Evolutionary conservation across 2,797 vertebrate species (phyloP).

Genomic region (Pangasius macronema): DNA sequence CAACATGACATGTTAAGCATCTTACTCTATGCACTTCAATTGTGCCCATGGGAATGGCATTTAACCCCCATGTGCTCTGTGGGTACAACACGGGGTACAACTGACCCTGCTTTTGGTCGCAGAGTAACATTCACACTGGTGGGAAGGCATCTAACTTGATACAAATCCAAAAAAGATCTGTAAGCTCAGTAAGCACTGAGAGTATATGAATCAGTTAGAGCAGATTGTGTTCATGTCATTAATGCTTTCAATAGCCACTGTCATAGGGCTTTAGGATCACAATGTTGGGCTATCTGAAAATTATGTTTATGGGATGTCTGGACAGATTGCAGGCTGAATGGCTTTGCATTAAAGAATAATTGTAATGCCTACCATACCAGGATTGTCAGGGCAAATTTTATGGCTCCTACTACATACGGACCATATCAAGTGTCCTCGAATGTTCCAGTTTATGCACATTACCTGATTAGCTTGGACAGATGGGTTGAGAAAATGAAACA

Average conservation of each 20-base stretch:
- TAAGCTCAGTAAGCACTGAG: neutral
- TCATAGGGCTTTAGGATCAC: constrained; percentile 20
- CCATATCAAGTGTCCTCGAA: neutral
- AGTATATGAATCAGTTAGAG: neutral
- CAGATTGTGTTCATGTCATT: constrained; percentile 1
- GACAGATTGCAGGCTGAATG: neutral
- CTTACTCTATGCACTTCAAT: neutral
- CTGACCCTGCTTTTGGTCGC: constrained; percentile 6
- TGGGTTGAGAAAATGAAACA: neutral
- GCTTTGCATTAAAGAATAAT: constrained; percentile 8
- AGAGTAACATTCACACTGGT: neutral
- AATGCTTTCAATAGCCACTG: neutral
- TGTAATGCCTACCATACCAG: neutral
- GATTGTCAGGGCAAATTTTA: neutral
- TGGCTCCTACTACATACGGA: neutral
- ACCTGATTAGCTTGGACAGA: constrained; percentile 20
- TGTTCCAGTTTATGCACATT: constrained; percentile 15
- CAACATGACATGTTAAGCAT: constrained; percentile 9
- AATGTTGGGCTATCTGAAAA: neutral
- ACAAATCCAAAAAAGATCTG: neutral
- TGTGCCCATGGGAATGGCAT: constrained; percentile 21
- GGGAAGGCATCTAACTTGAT: neutral
- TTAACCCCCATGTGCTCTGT: constrained; percentile 4
- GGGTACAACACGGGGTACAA: neutral
- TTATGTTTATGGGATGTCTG: neutral